Evolutionary conservation across 2,797 vertebrate species (phyloP).

Genomic region (Mus minutoides): DNA sequence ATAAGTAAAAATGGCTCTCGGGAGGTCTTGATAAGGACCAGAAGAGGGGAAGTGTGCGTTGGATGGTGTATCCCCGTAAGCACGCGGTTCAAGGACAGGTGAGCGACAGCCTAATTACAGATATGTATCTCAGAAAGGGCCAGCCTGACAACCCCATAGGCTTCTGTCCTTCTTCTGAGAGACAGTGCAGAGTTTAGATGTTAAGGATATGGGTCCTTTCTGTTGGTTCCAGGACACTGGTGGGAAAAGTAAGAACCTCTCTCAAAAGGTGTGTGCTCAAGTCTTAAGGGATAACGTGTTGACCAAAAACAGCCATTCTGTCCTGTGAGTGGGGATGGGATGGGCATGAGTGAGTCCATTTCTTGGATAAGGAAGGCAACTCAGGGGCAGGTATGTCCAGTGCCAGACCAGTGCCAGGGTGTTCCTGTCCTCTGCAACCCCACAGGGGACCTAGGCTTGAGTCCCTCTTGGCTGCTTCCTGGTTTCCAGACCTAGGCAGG

Average conservation of each 20-base stretch:
- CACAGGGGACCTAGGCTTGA: background rate
- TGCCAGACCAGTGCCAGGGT: background rate
- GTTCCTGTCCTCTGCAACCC: background rate
- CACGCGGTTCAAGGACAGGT: background rate
- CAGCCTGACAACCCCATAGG: background rate
- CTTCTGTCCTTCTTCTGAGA: background rate
- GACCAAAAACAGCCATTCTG: background rate
- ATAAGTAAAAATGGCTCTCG: background rate
- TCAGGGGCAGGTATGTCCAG: slow-evolving; percentile 9
- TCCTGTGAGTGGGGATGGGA: background rate
- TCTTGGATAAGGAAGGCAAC: slow-evolving; percentile 9
- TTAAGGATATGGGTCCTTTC: background rate
- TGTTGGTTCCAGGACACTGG: background rate
- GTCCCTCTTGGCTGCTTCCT: background rate
- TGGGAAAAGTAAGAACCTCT: background rate
- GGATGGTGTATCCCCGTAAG: background rate
- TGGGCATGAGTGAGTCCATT: background rate
- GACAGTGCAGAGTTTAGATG: background rate
- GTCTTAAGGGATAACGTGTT: background rate
- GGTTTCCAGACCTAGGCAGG: accelerated
- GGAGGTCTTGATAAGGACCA: background rate
- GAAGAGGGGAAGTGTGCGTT: background rate
- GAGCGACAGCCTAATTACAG: background rate
- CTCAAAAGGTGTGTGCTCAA: background rate
- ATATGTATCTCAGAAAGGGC: background rate